These are phyloP conservation scores for Epinotia demarniana DNA, from an alignment of 2,888 invertebrate species.

Conservation along the genomic window DNA sequence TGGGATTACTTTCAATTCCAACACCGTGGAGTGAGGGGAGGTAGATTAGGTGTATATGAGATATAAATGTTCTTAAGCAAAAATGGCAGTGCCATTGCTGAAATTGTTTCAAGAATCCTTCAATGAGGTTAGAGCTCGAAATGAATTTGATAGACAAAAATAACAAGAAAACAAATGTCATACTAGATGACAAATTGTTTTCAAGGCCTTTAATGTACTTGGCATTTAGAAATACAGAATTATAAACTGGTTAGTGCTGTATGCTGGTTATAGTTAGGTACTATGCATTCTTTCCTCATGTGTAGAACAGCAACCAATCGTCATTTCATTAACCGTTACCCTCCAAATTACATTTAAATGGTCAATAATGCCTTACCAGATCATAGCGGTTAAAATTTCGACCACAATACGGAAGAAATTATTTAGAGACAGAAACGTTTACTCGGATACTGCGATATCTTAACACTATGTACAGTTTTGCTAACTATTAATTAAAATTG, in stretches of 20 bases:
- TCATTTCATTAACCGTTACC: background rate
- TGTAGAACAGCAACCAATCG: background rate
- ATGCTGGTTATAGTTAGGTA: background rate
- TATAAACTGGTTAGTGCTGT: background rate
- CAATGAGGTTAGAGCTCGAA: too few relatives aligned
- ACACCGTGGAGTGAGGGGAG: too few relatives aligned
- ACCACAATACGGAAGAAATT: background rate
- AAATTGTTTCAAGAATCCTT: too few relatives aligned
- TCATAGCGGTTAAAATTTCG: background rate
- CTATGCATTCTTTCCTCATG: background rate
- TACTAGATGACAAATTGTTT: too few relatives aligned
- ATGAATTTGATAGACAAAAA: too few relatives aligned
- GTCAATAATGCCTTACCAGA: background rate
- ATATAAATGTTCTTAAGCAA: too few relatives aligned
- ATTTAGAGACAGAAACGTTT: conserved; percentile 36
- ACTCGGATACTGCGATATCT: conserved; percentile 33
- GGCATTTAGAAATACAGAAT: background rate
- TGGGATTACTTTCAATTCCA: conserved; percentile 11
- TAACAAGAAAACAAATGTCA: too few relatives aligned
- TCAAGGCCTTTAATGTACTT: too few relatives aligned
- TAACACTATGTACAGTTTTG: conserved; percentile 40
- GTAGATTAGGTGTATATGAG: too few relatives aligned
- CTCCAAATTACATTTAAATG: background rate
- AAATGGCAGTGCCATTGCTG: too few relatives aligned
- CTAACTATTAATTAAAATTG: conserved; percentile 41